Evolutionary conservation across 2,797 vertebrate genomes (phyloP), one percentile per base, ranked within the genome.

Genomic region (Nyctibius grandis): DNA sequence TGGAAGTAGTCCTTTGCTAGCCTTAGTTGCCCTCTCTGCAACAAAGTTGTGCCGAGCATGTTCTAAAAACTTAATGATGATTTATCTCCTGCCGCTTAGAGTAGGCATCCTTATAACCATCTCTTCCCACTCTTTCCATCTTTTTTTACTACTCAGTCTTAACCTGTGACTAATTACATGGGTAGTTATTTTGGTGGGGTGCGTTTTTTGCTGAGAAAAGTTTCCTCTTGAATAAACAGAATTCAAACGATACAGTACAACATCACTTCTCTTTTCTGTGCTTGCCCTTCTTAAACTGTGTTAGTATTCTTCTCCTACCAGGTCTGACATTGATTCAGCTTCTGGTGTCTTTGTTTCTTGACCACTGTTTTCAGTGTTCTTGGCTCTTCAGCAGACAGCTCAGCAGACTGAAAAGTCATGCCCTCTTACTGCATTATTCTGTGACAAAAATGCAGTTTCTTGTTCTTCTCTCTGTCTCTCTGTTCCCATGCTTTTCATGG

Each of bases 321-420:
- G 85, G 67, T 67, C 36, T 79, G 77, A 93, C 70, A 34, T 17
- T 82, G 77, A 65, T 86, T 93, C 83, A 79, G 50, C 50, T 79
- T 65, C 67, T 90, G 73, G 45, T 86, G 65, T 78, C 45, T 90
- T n/a, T 85, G 40, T 84, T 94, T 91, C 90, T 90, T 73, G 63
- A 65, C 68, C 5, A 1, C 34, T 86, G 42, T 77, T 94, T 90
- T 36, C 50, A 29, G n/a, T 75, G 80, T 68, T 94, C 59, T 61
- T 94, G 88, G 77, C 63, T 88, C 50, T 69, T 38, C 0, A 72
- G 79, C 64, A 91, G 89, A 31, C 78, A 89, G 70, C 70, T 85
- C 85, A 91, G 88, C 81, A 93, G 61, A 44, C 57, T 69, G 91
- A 59, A 31, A 45, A 94, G 74, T 57, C 50, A 3, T 88, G 76